A percentile compares a stretch with the other conserved stretches of the same genome.
These are phyloP conservation scores for Myotis myotis DNA, from an alignment of 2,797 vertebrate genomes.

Conservation along the genomic window DNA sequence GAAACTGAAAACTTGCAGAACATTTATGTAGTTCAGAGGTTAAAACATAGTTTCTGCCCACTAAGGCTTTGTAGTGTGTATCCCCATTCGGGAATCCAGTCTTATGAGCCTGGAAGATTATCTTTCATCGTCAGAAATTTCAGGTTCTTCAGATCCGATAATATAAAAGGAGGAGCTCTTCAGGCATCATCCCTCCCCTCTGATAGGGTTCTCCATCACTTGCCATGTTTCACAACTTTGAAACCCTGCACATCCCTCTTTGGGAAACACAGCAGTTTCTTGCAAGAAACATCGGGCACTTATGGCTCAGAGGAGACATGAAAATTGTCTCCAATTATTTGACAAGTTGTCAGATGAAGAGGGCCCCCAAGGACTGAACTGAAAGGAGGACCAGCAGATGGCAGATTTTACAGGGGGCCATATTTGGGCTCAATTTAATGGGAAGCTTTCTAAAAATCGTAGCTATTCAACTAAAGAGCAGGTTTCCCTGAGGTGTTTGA, in stretches of 20 bases:
- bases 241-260: background rate
- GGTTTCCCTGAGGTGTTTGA: background rate
- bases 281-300: background rate
- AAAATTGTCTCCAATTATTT: background rate
- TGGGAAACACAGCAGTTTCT: background rate
- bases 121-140: constrained; percentile 18
- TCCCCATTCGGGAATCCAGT: background rate
- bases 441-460: background rate
- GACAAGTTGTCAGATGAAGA: background rate
- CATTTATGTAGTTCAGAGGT: background rate
- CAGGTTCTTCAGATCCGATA: background rate
- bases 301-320: background rate
- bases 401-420: background rate
- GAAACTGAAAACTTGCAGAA: background rate
- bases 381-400: background rate
- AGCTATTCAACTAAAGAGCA: background rate
- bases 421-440: background rate
- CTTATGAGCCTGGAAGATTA: background rate
- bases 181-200: background rate
- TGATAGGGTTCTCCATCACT: background rate
- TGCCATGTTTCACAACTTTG: background rate
- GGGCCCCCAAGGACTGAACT: background rate
- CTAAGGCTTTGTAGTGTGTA: background rate
- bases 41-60: background rate
- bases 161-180: background rate